Evolutionary conservation across 2,113 vertebrate genomes (phyloP).

Genomic region (Sander vitreus): DNA sequence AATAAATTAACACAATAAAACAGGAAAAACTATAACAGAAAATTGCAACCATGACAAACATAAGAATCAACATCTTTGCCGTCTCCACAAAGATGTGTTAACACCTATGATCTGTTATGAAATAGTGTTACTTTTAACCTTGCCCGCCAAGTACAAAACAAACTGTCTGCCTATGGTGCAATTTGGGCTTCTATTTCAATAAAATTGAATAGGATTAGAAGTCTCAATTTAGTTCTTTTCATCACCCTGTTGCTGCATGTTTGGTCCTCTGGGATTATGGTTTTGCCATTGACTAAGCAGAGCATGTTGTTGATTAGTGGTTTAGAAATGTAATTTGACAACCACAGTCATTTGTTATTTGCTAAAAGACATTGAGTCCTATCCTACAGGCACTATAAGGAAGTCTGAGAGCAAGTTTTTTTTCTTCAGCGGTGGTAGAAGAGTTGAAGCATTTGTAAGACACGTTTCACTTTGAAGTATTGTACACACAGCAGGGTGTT

Average conservation of each 20-base stretch:
- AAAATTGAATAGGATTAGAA: neutral
- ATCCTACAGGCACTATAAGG: neutral
- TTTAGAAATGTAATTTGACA: neutral
- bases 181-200: neutral
- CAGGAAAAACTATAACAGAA: no score
- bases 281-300: neutral
- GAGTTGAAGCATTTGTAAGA: neutral
- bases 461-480: conserved; percentile 15
- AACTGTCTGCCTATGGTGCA: neutral
- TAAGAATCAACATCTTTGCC: neutral
- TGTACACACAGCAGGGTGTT: conserved; percentile 13
- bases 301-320: neutral
- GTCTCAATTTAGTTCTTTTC: neutral
- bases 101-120: neutral
- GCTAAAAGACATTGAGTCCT: neutral
- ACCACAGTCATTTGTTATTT: neutral
- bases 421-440: neutral
- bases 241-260: no score
- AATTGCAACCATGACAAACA: no score
- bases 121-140: neutral
- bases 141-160: neutral
- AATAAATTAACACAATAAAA: no score
- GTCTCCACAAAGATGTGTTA: neutral
- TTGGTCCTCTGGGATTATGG: neutral
- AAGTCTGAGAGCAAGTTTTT: neutral